Percentiles rank a stretch among this genome's conserved stretches.
Evolutionary conservation across 2,797 vertebrate species (phyloP).

Genomic region (Malurus leucopterus): DNA sequence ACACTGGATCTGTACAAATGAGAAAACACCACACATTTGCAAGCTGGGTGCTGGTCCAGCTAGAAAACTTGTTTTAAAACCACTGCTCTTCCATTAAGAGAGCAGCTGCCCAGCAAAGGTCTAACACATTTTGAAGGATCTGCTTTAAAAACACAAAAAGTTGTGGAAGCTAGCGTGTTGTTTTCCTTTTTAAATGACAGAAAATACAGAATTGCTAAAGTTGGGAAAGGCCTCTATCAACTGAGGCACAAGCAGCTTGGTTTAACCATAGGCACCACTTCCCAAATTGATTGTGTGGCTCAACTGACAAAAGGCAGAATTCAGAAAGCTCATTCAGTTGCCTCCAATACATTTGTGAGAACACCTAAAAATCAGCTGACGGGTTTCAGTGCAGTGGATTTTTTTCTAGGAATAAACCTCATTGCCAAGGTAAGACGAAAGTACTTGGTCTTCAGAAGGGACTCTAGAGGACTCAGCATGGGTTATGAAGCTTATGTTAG

Average conservation of each 20-base stretch:
- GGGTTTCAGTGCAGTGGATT: background rate
- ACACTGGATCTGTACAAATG: constrained; percentile 86
- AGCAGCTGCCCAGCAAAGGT: background rate
- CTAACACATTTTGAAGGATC: background rate
- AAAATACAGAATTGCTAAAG: background rate
- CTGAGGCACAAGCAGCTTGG: background rate
- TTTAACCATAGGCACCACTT: background rate
- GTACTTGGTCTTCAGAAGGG: background rate
- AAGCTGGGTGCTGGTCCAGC: background rate
- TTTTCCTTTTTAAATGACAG: background rate
- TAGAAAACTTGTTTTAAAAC: background rate
- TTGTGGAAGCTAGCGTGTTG: background rate
- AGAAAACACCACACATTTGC: background rate
- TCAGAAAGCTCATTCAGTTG: background rate
- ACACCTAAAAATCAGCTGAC: background rate
- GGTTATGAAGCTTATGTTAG: background rate
- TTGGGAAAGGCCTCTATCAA: background rate
- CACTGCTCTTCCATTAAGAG: background rate
- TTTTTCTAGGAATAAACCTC: background rate
- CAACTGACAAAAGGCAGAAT: background rate
- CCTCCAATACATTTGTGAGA: background rate
- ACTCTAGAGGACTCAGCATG: background rate
- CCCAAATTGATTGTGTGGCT: fast-evolving
- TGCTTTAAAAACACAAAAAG: background rate
- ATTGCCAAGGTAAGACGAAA: background rate